phyloP scores from a whole-genome alignment of 1,140 invertebrate genomes.

The Neodiprion virginianus region DNA sequence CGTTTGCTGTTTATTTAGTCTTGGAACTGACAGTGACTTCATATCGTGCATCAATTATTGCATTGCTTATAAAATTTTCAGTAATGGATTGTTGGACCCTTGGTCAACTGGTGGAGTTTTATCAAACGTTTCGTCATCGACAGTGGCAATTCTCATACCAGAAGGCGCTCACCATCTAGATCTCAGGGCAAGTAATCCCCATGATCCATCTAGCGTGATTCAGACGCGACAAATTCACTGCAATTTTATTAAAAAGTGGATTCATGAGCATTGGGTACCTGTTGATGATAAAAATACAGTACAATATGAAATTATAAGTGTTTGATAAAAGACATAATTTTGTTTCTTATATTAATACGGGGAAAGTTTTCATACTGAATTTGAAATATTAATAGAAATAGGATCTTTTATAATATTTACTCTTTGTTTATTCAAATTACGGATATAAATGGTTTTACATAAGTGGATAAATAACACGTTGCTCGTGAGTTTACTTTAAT shows the following conservation, averaged over 20 bases:
- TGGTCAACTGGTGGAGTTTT: conserved; percentile 93
- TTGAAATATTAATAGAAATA: not conserved
- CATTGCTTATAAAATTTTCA: conserved; percentile 51
- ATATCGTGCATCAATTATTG: not conserved
- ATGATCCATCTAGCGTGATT: conserved; percentile 76
- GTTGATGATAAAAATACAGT: not conserved
- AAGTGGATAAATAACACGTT: not conserved
- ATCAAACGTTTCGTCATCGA: conserved; percentile 69
- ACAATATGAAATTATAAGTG: not conserved
- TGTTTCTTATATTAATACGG: not conserved
- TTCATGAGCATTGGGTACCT: conserved; percentile 48
- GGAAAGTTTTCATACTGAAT: too few species aligned
- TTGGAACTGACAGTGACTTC: not conserved
- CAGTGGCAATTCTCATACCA: conserved; percentile 81
- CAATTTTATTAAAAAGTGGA: conserved; percentile 74
- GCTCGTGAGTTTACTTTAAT: not conserved
- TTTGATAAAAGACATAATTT: not conserved
- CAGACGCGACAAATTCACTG: conserved; percentile 73
- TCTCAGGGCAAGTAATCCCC: conserved; percentile 72
- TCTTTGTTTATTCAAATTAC: not conserved
- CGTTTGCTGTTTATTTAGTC: not conserved
- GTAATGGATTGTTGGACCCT: conserved; percentile 91
- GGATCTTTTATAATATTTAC: not conserved
- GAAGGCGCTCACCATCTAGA: conserved; percentile 95
- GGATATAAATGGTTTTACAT: not conserved